These are phyloP conservation scores for Crepidodera aurea DNA, from an alignment of 2,888 invertebrate genomes.

Conservation along the genomic window DNA sequence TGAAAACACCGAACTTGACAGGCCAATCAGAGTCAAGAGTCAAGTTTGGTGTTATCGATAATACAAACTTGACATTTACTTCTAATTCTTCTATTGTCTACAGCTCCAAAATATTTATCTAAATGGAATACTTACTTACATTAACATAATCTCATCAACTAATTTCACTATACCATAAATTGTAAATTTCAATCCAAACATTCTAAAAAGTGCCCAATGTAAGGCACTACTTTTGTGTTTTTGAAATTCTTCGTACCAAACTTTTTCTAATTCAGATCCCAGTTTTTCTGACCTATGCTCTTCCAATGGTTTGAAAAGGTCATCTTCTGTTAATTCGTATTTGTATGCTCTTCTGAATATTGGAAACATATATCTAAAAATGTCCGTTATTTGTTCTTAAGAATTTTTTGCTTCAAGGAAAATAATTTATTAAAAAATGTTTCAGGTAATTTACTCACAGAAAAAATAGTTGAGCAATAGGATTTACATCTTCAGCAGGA, in stretches of 20 bases:
- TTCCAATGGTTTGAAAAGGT: constrained; percentile 73
- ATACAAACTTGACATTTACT: too few relatives aligned
- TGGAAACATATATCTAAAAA: constrained; percentile 76
- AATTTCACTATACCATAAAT: constrained; percentile 52
- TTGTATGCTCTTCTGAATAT: constrained; percentile 76
- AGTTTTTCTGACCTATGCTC: constrained; percentile 72
- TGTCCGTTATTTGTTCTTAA: not conserved
- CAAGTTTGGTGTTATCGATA: too few relatives aligned
- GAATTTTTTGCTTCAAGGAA: too few relatives aligned
- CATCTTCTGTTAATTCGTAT: constrained; percentile 73
- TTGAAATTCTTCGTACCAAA: constrained; percentile 55
- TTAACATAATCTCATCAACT: constrained; percentile 53
- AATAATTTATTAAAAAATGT: not conserved
- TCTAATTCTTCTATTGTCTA: too few relatives aligned
- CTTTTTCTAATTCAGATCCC: constrained; percentile 71
- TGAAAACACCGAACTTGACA: too few relatives aligned
- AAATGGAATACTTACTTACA: constrained; percentile 56
- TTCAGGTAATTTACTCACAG: constrained; percentile 43
- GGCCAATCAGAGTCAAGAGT: too few relatives aligned
- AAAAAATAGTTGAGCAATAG: constrained; percentile 41
- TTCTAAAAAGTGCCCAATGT: constrained; percentile 51
- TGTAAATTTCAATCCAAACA: constrained; percentile 53
- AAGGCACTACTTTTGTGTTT: constrained; percentile 54
- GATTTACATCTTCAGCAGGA: constrained; percentile 43
- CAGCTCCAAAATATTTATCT: too few relatives aligned